A percentile compares a stretch with the other conserved stretches of the same genome.
phyloP scores from a whole-genome alignment of 2,797 vertebrate species.

The Glossophaga mutica region DNA sequence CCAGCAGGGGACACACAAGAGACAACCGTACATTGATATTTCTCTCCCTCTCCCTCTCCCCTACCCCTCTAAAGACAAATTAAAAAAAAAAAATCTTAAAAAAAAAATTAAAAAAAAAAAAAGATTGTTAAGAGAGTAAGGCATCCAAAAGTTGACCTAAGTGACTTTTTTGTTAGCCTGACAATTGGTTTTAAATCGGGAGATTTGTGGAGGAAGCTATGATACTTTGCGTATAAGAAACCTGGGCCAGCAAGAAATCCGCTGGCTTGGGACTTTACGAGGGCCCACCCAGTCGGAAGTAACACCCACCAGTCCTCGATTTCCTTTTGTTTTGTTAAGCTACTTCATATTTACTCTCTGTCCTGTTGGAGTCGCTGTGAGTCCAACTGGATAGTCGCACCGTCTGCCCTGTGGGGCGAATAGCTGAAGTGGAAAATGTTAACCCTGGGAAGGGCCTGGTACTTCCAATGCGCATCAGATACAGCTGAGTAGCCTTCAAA shows the following conservation, averaged over 20 bases:
- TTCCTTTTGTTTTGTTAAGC: constrained; percentile 3
- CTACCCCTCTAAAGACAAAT: no score
- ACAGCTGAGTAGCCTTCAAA: background rate
- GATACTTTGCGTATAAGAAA: background rate
- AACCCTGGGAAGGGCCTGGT: background rate
- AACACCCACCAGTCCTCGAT: background rate
- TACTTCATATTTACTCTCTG: background rate
- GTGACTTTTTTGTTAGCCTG: background rate
- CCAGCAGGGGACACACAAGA: no score
- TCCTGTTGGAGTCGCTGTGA: background rate
- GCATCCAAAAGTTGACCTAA: background rate
- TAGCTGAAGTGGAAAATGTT: background rate
- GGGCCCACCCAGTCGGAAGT: background rate
- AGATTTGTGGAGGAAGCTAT: background rate
- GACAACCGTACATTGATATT: no score
- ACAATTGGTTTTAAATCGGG: constrained; percentile 22
- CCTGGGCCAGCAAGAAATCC: background rate
- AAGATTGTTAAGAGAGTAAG: background rate
- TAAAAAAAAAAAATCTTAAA: no score
- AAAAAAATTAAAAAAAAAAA: no score
- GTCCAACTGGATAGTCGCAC: background rate
- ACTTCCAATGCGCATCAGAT: background rate
- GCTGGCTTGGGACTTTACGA: background rate
- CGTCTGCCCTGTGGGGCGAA: background rate
- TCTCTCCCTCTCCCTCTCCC: no score